Evolutionary conservation across 2,113 vertebrate genomes (phyloP).

Genomic region (Toxotes chatareus): DNA sequence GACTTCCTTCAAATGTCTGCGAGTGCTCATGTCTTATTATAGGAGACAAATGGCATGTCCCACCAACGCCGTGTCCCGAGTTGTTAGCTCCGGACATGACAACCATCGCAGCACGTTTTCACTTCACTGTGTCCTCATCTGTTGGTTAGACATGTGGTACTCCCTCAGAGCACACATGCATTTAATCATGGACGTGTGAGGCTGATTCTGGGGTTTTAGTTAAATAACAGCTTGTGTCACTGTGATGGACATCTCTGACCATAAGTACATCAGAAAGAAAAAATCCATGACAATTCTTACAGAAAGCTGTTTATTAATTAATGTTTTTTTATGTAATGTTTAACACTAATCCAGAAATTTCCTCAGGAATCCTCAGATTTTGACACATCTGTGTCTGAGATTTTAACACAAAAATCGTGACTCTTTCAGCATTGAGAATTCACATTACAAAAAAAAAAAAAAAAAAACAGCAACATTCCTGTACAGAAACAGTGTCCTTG

Average conservation of each 20-base stretch:
- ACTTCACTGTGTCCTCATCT: constrained; percentile 10
- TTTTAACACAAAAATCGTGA: background rate
- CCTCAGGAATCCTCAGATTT: background rate
- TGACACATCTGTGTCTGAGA: background rate
- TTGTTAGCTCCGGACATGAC: constrained; percentile 69
- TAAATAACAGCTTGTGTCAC: background rate
- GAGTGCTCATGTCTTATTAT: constrained; percentile 78
- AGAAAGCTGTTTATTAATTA: background rate
- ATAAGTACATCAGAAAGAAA: background rate
- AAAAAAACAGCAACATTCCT: background rate
- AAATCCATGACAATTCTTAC: background rate
- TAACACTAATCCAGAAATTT: background rate
- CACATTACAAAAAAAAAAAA: background rate
- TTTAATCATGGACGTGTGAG: background rate
- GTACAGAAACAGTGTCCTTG: background rate
- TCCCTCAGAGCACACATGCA: background rate
- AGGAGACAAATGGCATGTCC: constrained; percentile 76
- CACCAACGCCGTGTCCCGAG: constrained; percentile 37
- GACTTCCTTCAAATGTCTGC: constrained; percentile 76
- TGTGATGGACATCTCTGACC: background rate
- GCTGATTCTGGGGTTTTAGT: background rate
- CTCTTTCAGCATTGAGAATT: background rate
- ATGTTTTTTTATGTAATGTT: background rate
- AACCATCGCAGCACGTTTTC: constrained; percentile 25
- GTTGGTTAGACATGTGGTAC: constrained; percentile 22